Evolutionary conservation across 1,140 invertebrate species (phyloP).

Genomic region (Vanessa atalanta): DNA sequence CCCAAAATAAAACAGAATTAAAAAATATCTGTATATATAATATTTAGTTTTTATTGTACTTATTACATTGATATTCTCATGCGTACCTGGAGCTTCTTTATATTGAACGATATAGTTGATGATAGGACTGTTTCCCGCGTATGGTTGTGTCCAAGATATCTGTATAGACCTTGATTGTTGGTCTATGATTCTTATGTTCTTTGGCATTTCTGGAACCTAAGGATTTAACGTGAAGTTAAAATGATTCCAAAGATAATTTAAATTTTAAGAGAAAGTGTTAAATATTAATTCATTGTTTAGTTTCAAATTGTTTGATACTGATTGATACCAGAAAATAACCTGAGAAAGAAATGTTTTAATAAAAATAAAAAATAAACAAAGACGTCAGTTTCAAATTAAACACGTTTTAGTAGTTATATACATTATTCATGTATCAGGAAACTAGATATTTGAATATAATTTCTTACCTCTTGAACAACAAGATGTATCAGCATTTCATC

Average conservation of each 20-base stretch:
- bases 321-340: too few species aligned
- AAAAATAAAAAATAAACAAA: too few species aligned
- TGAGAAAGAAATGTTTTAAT: too few species aligned
- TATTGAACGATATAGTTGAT: constrained; percentile 93
- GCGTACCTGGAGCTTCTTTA: constrained; percentile 88
- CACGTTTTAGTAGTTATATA: too few species aligned
- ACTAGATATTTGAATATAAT: background rate
- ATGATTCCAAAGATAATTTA: background rate
- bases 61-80: background rate
- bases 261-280: too few species aligned
- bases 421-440: too few species aligned
- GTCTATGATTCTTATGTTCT: constrained; percentile 91
- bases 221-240: background rate
- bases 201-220: constrained; percentile 92
- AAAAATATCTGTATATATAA: too few species aligned
- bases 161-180: constrained; percentile 89
- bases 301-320: too few species aligned
- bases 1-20: too few species aligned
- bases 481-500: constrained; percentile 95
- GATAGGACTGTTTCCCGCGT: constrained; percentile 93
- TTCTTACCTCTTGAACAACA: constrained; percentile 89
- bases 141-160: constrained; percentile 91
- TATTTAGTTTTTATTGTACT: too few species aligned
- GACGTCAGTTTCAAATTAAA: too few species aligned
- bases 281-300: too few species aligned